Evolutionary conservation across 2,888 invertebrate species (phyloP).

Genomic region (Crossocerus cetratus): DNA sequence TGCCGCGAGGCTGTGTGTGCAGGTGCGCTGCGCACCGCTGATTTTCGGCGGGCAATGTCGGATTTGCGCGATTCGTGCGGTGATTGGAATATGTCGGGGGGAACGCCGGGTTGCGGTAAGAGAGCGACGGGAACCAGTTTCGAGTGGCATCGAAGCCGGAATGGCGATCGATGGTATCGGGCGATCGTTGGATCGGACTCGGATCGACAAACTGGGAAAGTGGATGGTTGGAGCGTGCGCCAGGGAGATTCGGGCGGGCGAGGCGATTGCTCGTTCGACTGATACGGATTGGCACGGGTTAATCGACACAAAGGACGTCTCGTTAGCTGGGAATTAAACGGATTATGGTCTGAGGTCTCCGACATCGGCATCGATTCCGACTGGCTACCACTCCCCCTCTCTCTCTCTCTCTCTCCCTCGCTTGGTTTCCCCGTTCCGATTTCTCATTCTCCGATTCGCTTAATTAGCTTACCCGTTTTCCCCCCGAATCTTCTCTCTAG

Average conservation of each 20-base stretch:
- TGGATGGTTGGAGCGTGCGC: not conserved
- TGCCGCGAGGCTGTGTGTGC: not conserved
- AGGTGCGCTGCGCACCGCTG: not conserved
- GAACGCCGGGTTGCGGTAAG: slow-evolving; percentile 19
- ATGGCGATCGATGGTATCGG: slow-evolving; percentile 42
- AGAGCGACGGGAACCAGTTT: slow-evolving; percentile 40
- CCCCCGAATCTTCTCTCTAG: not conserved
- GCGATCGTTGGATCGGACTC: slow-evolving; percentile 20
- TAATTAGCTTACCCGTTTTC: slow-evolving; percentile 36
- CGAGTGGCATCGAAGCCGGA: slow-evolving; percentile 25
- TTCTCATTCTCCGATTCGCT: slow-evolving; percentile 44
- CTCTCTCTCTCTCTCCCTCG: not conserved
- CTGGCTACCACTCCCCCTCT: not conserved
- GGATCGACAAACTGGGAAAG: not conserved
- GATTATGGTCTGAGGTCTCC: slow-evolving; percentile 63
- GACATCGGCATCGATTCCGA: slow-evolving; percentile 50
- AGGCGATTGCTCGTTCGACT: slow-evolving; percentile 41
- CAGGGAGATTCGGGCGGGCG: slow-evolving; percentile 21
- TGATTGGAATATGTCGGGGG: slow-evolving; percentile 38
- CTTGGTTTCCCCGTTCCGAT: slow-evolving; percentile 24
- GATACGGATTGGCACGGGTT: slow-evolving; percentile 56
- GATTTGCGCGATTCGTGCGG: slow-evolving; percentile 40
- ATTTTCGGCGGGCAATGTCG: slow-evolving; percentile 40
- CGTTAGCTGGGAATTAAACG: slow-evolving; percentile 71
- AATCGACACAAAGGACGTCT: slow-evolving; percentile 68